Evolutionary conservation across 2,888 invertebrate species (phyloP), one percentile per base, ranked within the genome.

Genomic region (Ceramica pisi): DNA sequence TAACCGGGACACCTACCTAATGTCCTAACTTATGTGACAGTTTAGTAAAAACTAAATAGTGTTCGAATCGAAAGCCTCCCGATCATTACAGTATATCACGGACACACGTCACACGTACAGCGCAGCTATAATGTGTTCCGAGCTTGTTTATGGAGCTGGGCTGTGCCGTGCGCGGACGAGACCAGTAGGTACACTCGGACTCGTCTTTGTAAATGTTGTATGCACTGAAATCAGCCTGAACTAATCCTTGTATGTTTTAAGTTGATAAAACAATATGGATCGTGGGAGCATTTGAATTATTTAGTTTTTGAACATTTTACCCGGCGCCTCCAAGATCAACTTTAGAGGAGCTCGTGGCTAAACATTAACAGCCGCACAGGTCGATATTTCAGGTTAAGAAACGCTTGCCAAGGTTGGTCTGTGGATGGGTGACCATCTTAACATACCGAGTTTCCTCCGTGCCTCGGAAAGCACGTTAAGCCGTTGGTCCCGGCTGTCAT

Each of bases 1-100:
- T 21, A 21, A 38, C 38, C 21, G 8, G 21, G 16, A 9, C 7
- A 38, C 38, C 6, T 23, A 16, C 23, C 5, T 41, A 16, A 9
- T 6, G 41, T 44, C 10, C 8, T 53, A 26, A 73, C 31, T 61
- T 61, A 35, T 71, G 8, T 21, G 35, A 19, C 14, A 38, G n/a
- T 21, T 51, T n/a, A 26, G 16, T 16, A 23, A 38, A 57, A 31
- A 51, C 35, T 38, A 63, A 21, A 38, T 26, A 23, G 8, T 19
- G 21, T 8, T 26, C 46, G 21, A 46, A 35, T 53, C 10, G 53
- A 63, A 73, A 62, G 21, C 46, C 38, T 48, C 12, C 38, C 50
- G 51, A 38, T 38, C 19, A 26, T 63, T 35, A 62, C 44, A 74
- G 63, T 53, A 51, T 46, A 46, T 46, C 63, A 74, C 51, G 12